Percentiles rank a stretch among this genome's conserved stretches.
These are phyloP conservation scores for Chymomyza fuscimana DNA, from an alignment of 2,888 invertebrate species.

Conservation along the genomic window DNA sequence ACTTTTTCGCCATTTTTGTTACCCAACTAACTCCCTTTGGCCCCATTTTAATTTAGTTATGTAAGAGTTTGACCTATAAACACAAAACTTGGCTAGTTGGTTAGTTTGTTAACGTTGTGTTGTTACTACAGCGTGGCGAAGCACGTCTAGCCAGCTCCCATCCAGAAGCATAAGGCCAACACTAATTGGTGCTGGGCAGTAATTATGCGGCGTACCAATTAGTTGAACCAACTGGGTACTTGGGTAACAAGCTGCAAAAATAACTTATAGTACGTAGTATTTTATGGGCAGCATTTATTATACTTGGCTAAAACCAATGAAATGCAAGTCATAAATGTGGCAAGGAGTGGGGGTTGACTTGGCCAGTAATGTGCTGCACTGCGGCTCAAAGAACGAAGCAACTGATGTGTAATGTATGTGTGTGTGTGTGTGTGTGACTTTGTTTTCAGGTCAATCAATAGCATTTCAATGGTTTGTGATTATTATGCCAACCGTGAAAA, in stretches of 20 bases:
- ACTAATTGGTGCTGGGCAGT: background rate
- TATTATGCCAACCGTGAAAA: slow-evolving; percentile 48
- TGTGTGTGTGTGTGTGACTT: slow-evolving; percentile 7
- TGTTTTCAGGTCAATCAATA: slow-evolving; percentile 77
- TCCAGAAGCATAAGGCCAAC: background rate
- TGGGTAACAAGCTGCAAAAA: background rate
- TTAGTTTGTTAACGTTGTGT: background rate
- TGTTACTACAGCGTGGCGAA: background rate
- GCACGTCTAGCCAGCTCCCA: background rate
- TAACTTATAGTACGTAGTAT: background rate
- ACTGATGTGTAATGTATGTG: background rate
- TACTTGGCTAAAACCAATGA: background rate
- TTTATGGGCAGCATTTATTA: background rate
- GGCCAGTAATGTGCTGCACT: background rate
- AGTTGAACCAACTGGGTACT: background rate
- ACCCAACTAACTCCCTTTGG: background rate
- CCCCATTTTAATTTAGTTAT: background rate
- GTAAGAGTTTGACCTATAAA: background rate
- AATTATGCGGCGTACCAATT: background rate
- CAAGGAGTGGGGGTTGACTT: background rate
- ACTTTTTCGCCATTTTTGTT: background rate
- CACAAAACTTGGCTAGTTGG: background rate
- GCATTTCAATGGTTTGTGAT: slow-evolving; percentile 56
- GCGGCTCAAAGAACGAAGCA: slow-evolving; percentile 3
- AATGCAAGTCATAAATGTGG: slow-evolving; percentile 1